Base-by-base conservation (phyloP, 2,113 vertebrate genomes). In the Beaufortia kweichowensis region DNA sequence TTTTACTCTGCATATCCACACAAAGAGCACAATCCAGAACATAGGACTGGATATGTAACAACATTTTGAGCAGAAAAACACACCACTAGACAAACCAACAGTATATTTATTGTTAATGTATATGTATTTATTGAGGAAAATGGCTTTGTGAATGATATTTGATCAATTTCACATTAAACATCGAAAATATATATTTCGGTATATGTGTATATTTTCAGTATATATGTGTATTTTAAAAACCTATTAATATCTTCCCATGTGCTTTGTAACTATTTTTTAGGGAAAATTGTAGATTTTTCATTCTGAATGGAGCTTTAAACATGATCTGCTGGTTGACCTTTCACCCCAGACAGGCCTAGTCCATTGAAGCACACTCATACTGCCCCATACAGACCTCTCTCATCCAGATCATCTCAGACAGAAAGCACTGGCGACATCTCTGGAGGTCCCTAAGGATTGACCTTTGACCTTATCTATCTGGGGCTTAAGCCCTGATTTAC, bases 401-500 rank as follows among this genome's bases (percentile, higher is more conserved):
- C 64, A 79, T 76, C 60, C 53, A 71, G 71, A 72, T 39, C 59
- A 6, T 41, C 39, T 67, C 43, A 8, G 19, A 67, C 28, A 19
- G 26, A 63, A 48, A 62, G 35, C 57, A 64, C 41, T 56, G 35
- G 71, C 23, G 61, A 75, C 48, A 66, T 82, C 65, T 67, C 72
- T 82, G 57, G 24, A 39, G 57, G 56, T 82, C 73, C 28, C 55
- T 14, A 15, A 69, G 74, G 10, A 28, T 76, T 81, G 48, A 76
- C 72, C 61, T 79, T 68, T 29, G 60, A 76, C 55, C 79, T 76
- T 23, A 35, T 9, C 14, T n/a, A 26, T 60, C 26, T 76, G 8
- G 57, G 55, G 71, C 53, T 41, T 78, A 71, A 62, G 53, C 17
- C 71, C 53, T 83, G 79, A 83, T 83, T 81, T 79, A 81, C 79